Percentiles rank a stretch among this genome's conserved stretches.
These are phyloP conservation scores for Mesorhabditis sp. DNA, from an alignment of 2,888 invertebrate genomes.

Conservation along the genomic window DNA sequence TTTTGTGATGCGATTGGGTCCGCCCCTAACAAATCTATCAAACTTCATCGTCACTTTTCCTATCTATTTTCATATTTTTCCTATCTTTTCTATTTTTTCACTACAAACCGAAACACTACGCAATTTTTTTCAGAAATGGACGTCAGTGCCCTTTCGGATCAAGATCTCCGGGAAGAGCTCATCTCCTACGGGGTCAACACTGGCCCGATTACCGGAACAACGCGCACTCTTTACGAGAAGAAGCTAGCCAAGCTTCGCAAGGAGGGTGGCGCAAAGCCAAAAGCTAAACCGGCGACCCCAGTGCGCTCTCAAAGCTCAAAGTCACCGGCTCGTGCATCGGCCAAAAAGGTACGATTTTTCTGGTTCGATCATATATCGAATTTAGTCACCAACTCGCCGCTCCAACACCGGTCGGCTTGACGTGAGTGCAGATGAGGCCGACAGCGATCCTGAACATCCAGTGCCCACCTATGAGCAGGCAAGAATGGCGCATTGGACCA, in stretches of 20 bases:
- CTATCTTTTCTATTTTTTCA: too few relatives aligned
- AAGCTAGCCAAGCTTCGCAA: slow-evolving; percentile 29
- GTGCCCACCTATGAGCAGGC: background rate
- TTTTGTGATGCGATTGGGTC: too few relatives aligned
- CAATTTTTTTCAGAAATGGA: slow-evolving; percentile 13
- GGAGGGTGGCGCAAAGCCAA: slow-evolving; percentile 6
- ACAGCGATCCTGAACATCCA: slow-evolving; percentile 4
- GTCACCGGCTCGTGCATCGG: slow-evolving; percentile 11
- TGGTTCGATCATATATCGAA: background rate
- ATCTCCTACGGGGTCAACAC: slow-evolving; percentile 26
- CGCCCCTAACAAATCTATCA: too few relatives aligned
- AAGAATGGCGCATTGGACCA: too few relatives aligned
- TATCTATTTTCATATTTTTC: too few relatives aligned
- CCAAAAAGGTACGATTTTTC: background rate
- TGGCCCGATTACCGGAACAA: slow-evolving; percentile 44
- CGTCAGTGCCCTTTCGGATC: slow-evolving; percentile 33
- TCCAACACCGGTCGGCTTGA: background rate
- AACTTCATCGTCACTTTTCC: too few relatives aligned
- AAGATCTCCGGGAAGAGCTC: slow-evolving; percentile 38
- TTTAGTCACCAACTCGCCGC: background rate
- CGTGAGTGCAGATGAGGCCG: background rate
- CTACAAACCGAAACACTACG: background rate
- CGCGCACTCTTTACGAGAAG: slow-evolving; percentile 42
- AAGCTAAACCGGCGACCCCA: background rate
- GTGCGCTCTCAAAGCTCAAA: slow-evolving; percentile 6